phyloP scores from a whole-genome alignment of 2,888 invertebrate genomes.

The Acanthosepion esculentum region DNA sequence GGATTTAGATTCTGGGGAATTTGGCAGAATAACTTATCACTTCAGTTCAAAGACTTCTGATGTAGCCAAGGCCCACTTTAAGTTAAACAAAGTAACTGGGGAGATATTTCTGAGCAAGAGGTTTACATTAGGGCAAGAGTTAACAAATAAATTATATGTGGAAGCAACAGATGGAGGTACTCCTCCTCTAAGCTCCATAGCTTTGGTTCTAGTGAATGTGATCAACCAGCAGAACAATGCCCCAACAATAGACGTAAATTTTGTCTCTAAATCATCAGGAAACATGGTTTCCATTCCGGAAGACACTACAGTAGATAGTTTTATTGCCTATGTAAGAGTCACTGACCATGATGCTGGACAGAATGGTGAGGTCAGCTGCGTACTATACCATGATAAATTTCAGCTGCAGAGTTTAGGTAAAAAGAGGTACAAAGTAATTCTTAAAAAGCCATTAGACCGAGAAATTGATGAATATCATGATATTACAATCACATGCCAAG shows the following conservation, averaged over 20 bases:
- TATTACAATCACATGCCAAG: not conserved
- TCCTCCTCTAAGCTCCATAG: not conserved
- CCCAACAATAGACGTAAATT: not conserved
- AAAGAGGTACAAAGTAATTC: not conserved
- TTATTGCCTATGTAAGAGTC: slow-evolving; percentile 20
- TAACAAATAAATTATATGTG: not conserved
- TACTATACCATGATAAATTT: not conserved
- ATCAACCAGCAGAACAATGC: slow-evolving; percentile 7
- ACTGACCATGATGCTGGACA: not conserved
- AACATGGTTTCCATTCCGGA: not conserved
- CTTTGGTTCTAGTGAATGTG: slow-evolving; percentile 21
- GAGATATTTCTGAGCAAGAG: slow-evolving; percentile 33
- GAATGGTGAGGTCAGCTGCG: not conserved
- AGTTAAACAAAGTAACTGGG: not conserved
- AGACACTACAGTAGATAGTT: slow-evolving; percentile 33
- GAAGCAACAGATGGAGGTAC: not conserved
- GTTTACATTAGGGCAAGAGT: slow-evolving; percentile 8
- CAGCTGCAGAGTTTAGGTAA: not conserved
- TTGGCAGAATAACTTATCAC: not conserved
- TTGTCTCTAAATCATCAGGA: not conserved
- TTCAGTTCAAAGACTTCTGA: not conserved
- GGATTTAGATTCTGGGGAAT: not conserved
- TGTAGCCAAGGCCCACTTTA: not conserved
- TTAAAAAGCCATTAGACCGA: not conserved
- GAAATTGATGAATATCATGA: slow-evolving; percentile 22